Percentiles rank a stretch among this genome's conserved stretches.
Evolutionary conservation across 2,113 vertebrate genomes (phyloP).

Genomic region (Neodon shergylaensis): DNA sequence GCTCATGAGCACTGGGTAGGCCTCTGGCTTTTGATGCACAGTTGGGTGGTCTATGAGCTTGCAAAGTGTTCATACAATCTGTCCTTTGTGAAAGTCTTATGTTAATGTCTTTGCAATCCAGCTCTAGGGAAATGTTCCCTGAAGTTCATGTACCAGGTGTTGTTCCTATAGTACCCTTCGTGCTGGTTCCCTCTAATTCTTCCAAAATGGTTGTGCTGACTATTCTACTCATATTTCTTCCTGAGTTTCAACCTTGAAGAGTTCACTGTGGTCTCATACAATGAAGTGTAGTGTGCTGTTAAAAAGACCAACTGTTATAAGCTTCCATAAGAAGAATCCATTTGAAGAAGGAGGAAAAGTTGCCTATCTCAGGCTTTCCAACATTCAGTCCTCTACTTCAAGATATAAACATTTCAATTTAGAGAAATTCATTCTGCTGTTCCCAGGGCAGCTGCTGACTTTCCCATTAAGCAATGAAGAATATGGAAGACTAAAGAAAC

Average conservation of each 20-base stretch:
- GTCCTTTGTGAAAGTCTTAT: background rate
- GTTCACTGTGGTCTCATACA: background rate
- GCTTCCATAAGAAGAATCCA: background rate
- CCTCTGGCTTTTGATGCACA: background rate
- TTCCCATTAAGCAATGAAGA: constrained; percentile 68
- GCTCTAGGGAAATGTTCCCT: background rate
- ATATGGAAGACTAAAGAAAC: constrained; percentile 84
- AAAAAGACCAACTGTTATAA: background rate
- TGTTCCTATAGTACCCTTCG: background rate
- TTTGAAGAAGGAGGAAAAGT: constrained; percentile 45
- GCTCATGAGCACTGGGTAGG: background rate
- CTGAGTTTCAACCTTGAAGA: background rate
- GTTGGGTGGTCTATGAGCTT: background rate
- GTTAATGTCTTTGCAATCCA: background rate
- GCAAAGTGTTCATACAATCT: background rate
- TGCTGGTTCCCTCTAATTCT: background rate
- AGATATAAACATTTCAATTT: constrained; percentile 68
- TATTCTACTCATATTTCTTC: background rate
- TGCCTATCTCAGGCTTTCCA: background rate
- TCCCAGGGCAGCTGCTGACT: constrained; percentile 69
- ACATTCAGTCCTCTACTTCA: background rate
- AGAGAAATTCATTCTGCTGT: constrained; percentile 49
- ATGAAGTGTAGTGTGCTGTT: background rate
- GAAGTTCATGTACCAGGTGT: background rate
- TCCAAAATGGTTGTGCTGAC: background rate